Conservation (phyloP, 1,140 invertebrate genomes). For the Panonychus citri region DNA sequence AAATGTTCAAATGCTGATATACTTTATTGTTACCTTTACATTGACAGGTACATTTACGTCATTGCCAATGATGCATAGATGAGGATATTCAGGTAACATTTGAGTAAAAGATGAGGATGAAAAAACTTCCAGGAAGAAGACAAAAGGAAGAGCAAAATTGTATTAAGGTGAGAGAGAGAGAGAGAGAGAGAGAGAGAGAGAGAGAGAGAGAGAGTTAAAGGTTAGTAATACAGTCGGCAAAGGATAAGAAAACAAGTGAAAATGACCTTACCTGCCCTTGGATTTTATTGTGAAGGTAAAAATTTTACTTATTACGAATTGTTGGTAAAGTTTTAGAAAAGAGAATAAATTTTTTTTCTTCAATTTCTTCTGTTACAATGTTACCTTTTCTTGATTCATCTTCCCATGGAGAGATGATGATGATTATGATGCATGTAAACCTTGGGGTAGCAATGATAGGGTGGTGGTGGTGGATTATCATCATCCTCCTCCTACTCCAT, state of each 20-base stretch:
- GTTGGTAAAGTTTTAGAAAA: neutral
- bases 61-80: neutral
- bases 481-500: neutral
- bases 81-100: neutral
- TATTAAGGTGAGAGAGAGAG: neutral
- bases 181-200: slow-evolving; percentile 5
- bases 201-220: neutral
- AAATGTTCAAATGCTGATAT: too few species aligned
- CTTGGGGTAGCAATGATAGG: neutral
- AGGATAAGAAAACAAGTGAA: neutral
- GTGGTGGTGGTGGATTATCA: neutral
- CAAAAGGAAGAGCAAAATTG: neutral
- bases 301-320: neutral
- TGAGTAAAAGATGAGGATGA: neutral
- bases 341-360: too few species aligned
- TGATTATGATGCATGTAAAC: too few species aligned
- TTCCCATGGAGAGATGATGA: neutral
- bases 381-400: neutral
- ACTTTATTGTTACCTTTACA: neutral
- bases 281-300: neutral
- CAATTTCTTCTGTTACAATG: neutral
- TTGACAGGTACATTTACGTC: neutral
- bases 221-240: too few species aligned
- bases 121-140: neutral
- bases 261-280: neutral